Base-by-base conservation (phyloP, 2,797 vertebrate genomes). In the Alouatta caraya region DNA sequence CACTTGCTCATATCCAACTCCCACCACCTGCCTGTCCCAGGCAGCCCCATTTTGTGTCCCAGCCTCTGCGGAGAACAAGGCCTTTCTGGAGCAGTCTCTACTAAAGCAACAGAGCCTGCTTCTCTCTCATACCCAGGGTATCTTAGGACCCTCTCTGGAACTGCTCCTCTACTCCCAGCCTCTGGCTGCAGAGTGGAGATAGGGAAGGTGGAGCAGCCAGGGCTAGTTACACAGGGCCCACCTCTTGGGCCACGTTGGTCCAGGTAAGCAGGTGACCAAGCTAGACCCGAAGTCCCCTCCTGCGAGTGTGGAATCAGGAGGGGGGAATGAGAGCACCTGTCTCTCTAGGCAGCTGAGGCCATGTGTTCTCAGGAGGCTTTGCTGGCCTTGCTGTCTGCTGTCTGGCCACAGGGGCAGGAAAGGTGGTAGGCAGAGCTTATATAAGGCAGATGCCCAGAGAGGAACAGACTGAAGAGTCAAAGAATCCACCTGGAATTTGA, bases 221-320 rank as follows among this genome's bases (percentile, higher is more conserved):
- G 67, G n/a, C 22, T 8, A 1, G 24, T 17, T 44, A 67, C 8
- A 10, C 15, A 44, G 52, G 14, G 61, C 30, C 50, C 22, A 21
- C 6, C n/a, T 42, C 37, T 26, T 2, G 0, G 37, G 30, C 48
- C 52, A 42, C 21, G 3, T 2, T 0, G 1, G 2, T 76, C 83
- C 57, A 52, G 48, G 42, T 26, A n/a, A 93, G 67, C 30, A 59
- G 9, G 5, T 17, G 39, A 37, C 39, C 22, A 4, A 11, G 42
- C 55, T 26, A 39, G 28, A 67, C 64, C 21, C 1, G 2, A 2
- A 8, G n/a, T 14, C 26, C 33, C n/a, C 5, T 19, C 52, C 44
- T 19, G 15, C 12, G 59, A 59, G 12, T n/a, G n/a, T 13, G 10
- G 8, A 39, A 33, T 13, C 2, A 19, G 12, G n/a, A 83, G 33